Base-by-base conservation (phyloP, 2,888 invertebrate genomes). In the Ephialtes manifestator region DNA sequence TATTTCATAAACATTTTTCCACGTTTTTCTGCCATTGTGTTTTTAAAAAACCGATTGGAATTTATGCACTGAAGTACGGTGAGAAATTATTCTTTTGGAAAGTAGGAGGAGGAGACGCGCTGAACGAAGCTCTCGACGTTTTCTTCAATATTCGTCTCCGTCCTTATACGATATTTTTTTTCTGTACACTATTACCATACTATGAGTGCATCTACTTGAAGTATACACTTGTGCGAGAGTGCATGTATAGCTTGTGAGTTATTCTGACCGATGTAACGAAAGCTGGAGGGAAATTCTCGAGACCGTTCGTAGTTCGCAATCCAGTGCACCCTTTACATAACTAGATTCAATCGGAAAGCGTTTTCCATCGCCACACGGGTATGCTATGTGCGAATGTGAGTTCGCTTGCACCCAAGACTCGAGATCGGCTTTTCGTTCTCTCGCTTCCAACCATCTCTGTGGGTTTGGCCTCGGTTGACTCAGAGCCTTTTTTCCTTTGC, bases 341-440 rank as follows among this genome's bases (percentile, higher is more conserved):
- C 87, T 88, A 86, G 84, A 91, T 91, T 91, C 89, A 89, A 90
- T 90, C 88, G 89, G 83, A 89, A 88, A 89, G 81, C 88, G 87
- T 88, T 89, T 90, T 89, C 85, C 87, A 79, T 65, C 10, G 43
- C 67, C 43, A 46, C 74, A 24, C 53, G 31, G n/a, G 46, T n/a
- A 18, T 18, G 11, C 35, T 43, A 70, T 48, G 18, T 39, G 28
- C 53, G 35, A 63, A 53, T 70, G 53, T 13, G 55, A 20, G 65
- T 67, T 67, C n/a, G 43, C 35, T 35, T 28, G 68, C 60, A 46
- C 51, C 63, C 53, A 53, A 15, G 68, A 53, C 74, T 63, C 43
- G 70, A 68, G 46, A 39, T 55, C 55, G 58, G 68, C 60, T 75
- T 79, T 70, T 28, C 39, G 51, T 43, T 53, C 48, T 72, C 43